Evolutionary conservation across 1,140 invertebrate genomes (phyloP).

Genomic region (Macrobrachium nipponense): DNA sequence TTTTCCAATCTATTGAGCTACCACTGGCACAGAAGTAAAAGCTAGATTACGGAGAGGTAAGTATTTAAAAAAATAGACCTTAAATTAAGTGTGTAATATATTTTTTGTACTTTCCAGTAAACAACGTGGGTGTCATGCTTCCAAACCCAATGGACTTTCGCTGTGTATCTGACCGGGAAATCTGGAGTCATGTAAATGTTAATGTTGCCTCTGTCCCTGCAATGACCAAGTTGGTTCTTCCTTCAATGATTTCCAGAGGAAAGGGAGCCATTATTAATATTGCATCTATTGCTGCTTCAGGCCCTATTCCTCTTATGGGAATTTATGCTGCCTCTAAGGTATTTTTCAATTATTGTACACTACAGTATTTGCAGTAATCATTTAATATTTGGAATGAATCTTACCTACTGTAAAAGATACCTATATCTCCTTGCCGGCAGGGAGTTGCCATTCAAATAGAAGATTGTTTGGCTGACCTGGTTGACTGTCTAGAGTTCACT

Average conservation of each 20-base stretch:
- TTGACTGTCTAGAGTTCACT: too few species aligned
- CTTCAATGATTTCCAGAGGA: constrained; percentile 69
- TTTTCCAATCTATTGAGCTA: too few species aligned
- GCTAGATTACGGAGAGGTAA: too few species aligned
- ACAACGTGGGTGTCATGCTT: constrained; percentile 72
- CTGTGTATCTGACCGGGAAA: constrained; percentile 68
- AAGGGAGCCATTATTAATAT: constrained; percentile 71
- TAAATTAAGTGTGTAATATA: background rate
- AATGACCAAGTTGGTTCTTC: constrained; percentile 71
- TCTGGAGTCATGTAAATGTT: constrained; percentile 71
- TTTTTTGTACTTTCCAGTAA: constrained; percentile 67
- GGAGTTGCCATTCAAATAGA: too few species aligned
- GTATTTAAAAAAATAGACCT: too few species aligned
- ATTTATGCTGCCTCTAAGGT: constrained; percentile 73
- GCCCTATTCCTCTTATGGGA: constrained; percentile 72
- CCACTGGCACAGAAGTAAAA: too few species aligned
- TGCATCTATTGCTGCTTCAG: constrained; percentile 69
- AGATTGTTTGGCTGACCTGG: too few species aligned
- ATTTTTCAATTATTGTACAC: background rate
- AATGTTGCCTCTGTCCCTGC: constrained; percentile 71
- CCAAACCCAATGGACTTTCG: constrained; percentile 68
- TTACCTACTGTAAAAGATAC: too few species aligned
- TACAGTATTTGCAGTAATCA: too few species aligned
- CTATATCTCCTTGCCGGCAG: too few species aligned
- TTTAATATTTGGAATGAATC: too few species aligned